A percentile compares a stretch with the other conserved stretches of the same genome.
Conservation (phyloP, 2,113 vertebrate species). For the Campylomormyrus numenius region DNA sequence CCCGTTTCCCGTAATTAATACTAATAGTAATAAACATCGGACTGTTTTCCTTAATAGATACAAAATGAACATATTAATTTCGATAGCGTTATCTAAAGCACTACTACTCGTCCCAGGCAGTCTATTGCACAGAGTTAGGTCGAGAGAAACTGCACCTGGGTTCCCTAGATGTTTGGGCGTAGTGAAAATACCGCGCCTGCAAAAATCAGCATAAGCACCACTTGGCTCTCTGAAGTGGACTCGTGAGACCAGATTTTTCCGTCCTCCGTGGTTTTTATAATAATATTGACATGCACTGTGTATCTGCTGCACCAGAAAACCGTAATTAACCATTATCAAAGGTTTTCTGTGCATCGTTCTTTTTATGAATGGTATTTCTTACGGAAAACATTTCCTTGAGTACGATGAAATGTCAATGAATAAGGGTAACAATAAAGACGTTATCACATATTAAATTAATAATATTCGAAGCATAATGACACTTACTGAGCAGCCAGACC, state of each 20-base stretch:
- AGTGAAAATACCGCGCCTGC: background rate
- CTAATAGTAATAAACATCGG: background rate
- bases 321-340: background rate
- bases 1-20: background rate
- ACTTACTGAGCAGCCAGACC: background rate
- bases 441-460: background rate
- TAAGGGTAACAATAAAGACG: background rate
- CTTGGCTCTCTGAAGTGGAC: background rate
- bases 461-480: background rate
- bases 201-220: background rate
- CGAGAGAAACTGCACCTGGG: background rate
- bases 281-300: slow-evolving; percentile 1
- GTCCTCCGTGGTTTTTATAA: background rate
- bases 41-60: background rate
- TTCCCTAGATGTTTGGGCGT: background rate
- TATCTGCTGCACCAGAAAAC: background rate
- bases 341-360: background rate
- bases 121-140: background rate
- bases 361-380: slow-evolving; percentile 1
- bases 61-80: background rate
- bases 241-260: slow-evolving; percentile 2
- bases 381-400: background rate
- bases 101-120: background rate
- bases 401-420: background rate
- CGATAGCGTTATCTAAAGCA: background rate